Base-by-base conservation (phyloP, 2,888 invertebrate genomes). In the Congeria kusceri region DNA sequence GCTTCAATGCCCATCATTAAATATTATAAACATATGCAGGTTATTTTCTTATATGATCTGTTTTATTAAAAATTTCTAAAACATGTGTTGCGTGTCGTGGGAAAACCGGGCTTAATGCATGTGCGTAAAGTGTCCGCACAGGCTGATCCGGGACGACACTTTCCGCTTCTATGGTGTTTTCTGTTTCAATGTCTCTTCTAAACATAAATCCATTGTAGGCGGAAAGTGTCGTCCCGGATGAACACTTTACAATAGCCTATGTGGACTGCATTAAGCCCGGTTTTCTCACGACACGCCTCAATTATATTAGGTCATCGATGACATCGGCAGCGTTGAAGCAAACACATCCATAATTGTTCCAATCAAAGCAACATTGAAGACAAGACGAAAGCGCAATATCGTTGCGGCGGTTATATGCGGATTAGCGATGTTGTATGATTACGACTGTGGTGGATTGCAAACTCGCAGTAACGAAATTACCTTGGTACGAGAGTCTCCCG, bases 341-440 rank as follows among this genome's bases (percentile, higher is more conserved):
- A 72, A 72, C 39, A 58, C 72, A 23, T 57, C 72, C 9, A 44
- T 72, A 18, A 46, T 72, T 18, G 78, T 85, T 3, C 74, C 84
- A 5, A 83, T 86, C 0, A 61, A 53, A 29, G 83, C 86, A 3
- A 66, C 65, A 32, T 53, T 70, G 20, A 80, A 76, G 39, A 63
- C n/a, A 11, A 49, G 65, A n/a, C 28, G 20, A 29, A 65, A 69
- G 49, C 65, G 80, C 1, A 47, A 46, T 28, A 67, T 56, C 32
- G 64, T 56, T 0, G 70, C 53, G 11, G 29, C 57, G 13, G 59
- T 71, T 20, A 46, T 74, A n/a, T 81, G 80, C 63, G 78, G 75
- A 15, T 49, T 83, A n/a, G 47, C 44, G 1, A 47, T 85, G 23
- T 44, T 82, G 0, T 85, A 82, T 62, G 75, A 80, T 62, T 80